Percentiles rank a stretch among this genome's conserved stretches.
phyloP scores from a whole-genome alignment of 1,140 invertebrate species.

The Pseudoatta argentina region DNA sequence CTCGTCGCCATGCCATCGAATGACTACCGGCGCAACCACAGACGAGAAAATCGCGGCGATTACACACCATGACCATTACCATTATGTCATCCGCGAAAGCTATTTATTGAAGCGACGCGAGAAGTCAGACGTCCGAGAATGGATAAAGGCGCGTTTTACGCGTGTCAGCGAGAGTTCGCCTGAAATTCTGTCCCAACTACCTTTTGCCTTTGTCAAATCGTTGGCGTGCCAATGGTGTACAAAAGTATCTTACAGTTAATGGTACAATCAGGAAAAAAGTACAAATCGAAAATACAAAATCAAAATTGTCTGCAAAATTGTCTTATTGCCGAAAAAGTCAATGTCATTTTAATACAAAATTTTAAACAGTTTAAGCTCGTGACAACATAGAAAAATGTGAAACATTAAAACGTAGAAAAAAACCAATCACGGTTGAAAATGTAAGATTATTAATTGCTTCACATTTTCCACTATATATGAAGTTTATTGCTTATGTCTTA shows the following conservation, averaged over 20 bases:
- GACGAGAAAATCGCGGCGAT: constrained; percentile 74
- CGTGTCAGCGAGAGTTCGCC: constrained; percentile 48
- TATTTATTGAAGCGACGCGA: constrained; percentile 68
- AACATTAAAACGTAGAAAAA: too few species aligned
- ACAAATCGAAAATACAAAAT: background rate
- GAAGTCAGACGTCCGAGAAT: constrained; percentile 20
- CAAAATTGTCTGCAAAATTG: background rate
- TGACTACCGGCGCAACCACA: constrained; percentile 51
- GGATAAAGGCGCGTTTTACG: constrained; percentile 64
- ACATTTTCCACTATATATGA: too few species aligned
- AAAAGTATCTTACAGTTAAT: background rate
- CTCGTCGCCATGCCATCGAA: background rate
- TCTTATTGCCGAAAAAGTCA: background rate
- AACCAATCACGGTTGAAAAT: too few species aligned
- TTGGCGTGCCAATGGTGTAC: background rate
- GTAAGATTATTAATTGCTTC: too few species aligned
- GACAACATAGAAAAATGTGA: too few species aligned
- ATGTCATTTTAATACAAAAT: too few species aligned
- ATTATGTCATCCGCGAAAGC: constrained; percentile 74
- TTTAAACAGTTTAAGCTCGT: too few species aligned
- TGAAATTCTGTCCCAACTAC: constrained; percentile 50
- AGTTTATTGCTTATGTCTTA: too few species aligned
- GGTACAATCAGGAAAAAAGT: background rate
- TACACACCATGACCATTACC: constrained; percentile 73
- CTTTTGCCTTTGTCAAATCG: background rate